Percentiles rank a stretch among this genome's conserved stretches.
Evolutionary conservation across 2,888 invertebrate species (phyloP).

Genomic region (Amitus sp.): DNA sequence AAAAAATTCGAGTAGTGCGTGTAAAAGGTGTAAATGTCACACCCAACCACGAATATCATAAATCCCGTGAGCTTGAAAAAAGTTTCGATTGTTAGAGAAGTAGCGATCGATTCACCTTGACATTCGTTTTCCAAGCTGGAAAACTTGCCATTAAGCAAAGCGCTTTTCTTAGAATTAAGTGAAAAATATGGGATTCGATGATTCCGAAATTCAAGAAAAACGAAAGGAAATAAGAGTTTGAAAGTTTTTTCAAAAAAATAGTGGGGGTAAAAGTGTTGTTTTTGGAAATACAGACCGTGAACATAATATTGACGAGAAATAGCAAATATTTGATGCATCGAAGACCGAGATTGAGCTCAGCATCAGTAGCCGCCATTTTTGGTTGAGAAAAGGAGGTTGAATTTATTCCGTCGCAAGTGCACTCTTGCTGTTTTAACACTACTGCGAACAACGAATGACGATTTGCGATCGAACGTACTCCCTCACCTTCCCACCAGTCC

Average conservation of each 20-base stretch:
- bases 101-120: constrained; percentile 1
- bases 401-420: neutral
- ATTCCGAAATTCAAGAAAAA: no score
- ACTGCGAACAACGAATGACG: no score
- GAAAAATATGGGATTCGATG: no score
- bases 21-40: constrained; percentile 71
- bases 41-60: constrained; percentile 74
- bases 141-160: no score
- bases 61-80: constrained; percentile 74
- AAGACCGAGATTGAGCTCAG: constrained; percentile 68
- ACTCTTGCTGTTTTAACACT: neutral
- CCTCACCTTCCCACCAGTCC: neutral
- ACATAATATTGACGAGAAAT: neutral
- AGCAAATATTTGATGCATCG: constrained; percentile 75
- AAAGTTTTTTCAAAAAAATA: neutral
- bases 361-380: constrained; percentile 63
- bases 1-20: constrained; percentile 71
- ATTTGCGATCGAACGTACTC: neutral
- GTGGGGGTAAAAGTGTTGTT: neutral
- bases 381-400: neutral
- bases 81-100: no score
- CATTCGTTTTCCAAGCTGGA: neutral
- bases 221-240: neutral
- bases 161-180: no score
- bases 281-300: neutral